Base-by-base conservation (phyloP, 2,113 vertebrate genomes). In the Solenodon paradoxus region DNA sequence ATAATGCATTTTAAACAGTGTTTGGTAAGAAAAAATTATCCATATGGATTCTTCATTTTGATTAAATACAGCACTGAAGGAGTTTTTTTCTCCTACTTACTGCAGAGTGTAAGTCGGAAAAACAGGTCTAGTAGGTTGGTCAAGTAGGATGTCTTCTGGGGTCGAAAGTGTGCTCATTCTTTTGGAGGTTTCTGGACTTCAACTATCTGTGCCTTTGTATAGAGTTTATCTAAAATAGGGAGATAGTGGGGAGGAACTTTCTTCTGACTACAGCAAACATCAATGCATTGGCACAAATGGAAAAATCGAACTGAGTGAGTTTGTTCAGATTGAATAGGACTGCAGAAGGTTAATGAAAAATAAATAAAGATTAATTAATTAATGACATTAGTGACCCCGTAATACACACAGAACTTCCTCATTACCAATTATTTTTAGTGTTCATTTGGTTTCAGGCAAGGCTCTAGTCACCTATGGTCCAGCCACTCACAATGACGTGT, bases 271-370 rank as follows among this genome's bases (percentile, higher is more conserved):
- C 10, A 28, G 45, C 19, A 85, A 51, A 63, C 32, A 71, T 53
- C 74, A 82, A 51, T 75, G 82, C 38, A 9, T 68, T 42, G 51
- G 45, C 51, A 91, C 30, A 86, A 77, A 55, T 2, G 68, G 47
- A 47, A 82, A 86, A 92, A 78, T 57, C 0, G 0, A 91, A 88
- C 17, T 10, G 32, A 91, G 1, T 59, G 63, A 92, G 49, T 69
- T 94, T 96, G 91, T 88, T 75, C 47, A 75, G 55, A 89, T 83
- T 93, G 79, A 89, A 72, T 53, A 92, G 51, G 64, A 74, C 40
- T n/a, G 2, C 30, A 66, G 24, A 87, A 96, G 17, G 78, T 75
- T 93, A 93, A 92, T 87, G 42, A 45, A 64, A 96, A 87, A 55
- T 38, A 96, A 96, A 45, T 17, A 72, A 74, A 90, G n/a, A 78